A percentile compares a stretch with the other conserved stretches of the same genome.
Evolutionary conservation across 53 echinoderm and acorn worm genomes (phyloP).

Genomic region (Holothuria leucospilota): DNA sequence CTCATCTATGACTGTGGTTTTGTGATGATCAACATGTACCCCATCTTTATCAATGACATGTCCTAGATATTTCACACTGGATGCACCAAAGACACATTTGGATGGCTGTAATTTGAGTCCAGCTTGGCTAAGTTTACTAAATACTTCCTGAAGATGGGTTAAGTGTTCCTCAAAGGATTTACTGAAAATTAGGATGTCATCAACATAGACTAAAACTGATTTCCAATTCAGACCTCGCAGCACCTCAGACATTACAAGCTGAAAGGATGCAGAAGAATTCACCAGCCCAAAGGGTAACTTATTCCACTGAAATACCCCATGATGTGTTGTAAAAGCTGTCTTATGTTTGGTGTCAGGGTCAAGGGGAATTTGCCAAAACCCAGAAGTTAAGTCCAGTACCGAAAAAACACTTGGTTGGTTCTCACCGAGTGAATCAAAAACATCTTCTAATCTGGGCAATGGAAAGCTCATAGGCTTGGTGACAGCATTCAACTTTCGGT

Average conservation of each 20-base stretch:
- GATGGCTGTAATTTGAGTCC: conserved; percentile 6
- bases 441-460: conserved; percentile 55
- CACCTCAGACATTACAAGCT: too few species aligned
- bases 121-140: not conserved
- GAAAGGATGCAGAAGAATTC: conserved; percentile 30
- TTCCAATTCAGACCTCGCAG: too few species aligned
- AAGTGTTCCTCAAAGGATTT: conserved; percentile 4
- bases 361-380: conserved; percentile 58
- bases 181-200: conserved; percentile 32
- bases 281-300: conserved; percentile 52
- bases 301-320: conserved; percentile 59
- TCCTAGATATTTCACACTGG: not conserved
- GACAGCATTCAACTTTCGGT: conserved; percentile 45
- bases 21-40: conserved; percentile 6
- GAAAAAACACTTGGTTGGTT: conserved; percentile 49
- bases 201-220: too few species aligned
- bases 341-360: conserved; percentile 32
- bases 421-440: conserved; percentile 65
- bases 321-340: conserved; percentile 60
- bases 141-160: conserved; percentile 13
- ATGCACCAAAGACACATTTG: conserved; percentile 2
- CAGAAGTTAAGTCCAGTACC: conserved; percentile 55
- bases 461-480: conserved; percentile 60
- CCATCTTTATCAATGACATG: conserved; percentile 30
- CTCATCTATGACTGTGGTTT: not conserved